phyloP scores from a whole-genome alignment of 2,113 vertebrate genomes.

The Callopanchax toddi region DNA sequence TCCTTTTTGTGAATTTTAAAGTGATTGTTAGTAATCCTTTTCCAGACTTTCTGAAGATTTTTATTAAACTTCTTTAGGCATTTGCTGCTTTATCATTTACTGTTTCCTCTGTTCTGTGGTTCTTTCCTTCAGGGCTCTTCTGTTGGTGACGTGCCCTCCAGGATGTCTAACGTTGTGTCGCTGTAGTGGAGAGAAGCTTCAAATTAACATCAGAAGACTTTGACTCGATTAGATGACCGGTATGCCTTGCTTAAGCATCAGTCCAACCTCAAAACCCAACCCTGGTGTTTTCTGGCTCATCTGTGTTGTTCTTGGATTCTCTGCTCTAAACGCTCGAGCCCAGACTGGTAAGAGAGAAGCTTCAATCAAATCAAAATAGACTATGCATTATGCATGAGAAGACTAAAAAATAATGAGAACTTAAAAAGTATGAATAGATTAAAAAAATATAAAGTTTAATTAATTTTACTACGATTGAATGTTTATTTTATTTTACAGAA shows the following conservation, averaged over 20 bases:
- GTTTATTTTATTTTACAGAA: not conserved
- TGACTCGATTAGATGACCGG: slow-evolving; percentile 9
- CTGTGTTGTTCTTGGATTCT: slow-evolving; percentile 43
- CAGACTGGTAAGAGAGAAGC: slow-evolving; percentile 51
- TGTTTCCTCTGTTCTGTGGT: not conserved
- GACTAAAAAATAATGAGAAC: not conserved
- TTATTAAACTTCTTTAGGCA: no score
- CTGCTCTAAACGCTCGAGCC: slow-evolving; percentile 3
- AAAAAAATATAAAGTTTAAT: not conserved
- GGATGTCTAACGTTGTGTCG: slow-evolving; percentile 34
- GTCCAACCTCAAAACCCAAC: slow-evolving; percentile 4
- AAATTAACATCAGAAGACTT: slow-evolving; percentile 9
- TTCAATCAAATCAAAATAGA: not conserved
- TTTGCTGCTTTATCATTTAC: no score
- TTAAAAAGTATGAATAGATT: no score
- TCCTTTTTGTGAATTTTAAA: no score
- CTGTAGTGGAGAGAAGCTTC: slow-evolving; percentile 39
- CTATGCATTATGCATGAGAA: not conserved
- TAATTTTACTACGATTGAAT: no score
- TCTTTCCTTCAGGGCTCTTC: slow-evolving; percentile 28
- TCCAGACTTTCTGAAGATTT: no score
- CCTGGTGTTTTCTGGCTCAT: slow-evolving; percentile 40
- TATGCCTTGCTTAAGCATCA: slow-evolving; percentile 46
- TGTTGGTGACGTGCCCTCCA: slow-evolving; percentile 10
- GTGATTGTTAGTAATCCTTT: no score